Base-by-base conservation (phyloP, 2,113 vertebrate species). In the Halichoeres trimaculatus region DNA sequence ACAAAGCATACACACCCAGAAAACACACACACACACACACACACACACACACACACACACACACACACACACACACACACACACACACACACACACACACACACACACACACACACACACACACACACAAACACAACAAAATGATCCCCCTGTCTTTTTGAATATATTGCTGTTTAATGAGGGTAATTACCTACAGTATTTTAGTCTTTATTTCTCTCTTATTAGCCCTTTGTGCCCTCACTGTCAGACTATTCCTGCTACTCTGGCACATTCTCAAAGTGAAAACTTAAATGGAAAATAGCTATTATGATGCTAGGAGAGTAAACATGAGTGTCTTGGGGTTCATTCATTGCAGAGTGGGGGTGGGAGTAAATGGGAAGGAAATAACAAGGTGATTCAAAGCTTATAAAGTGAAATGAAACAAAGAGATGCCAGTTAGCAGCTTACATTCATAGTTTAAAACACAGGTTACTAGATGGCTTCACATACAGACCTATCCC, bases 161-260 rank as follows among this genome's bases (percentile, higher is more conserved):
- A 82, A 90, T 85, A 74, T 84, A 84, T 81, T 64, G 50, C 52
- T 76, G 40, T 78, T 85, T 90, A 86, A 90, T 85, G 78, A 84
- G 61, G 53, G 48, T 79, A 86, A 85, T 87, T 85, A 85, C 70
- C 54, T 50, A 59, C 67, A 61, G 23, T 48, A 59, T 81, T 67
- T 84, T 72, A 43, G 51, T 81, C 84, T 83, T 57, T 63, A 72
- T 86, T 80, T 69, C 68, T 70, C 74, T 78, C 68, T 50, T 64
- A 85, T 63, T 67, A 75, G 34, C 40, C 45, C 20, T 55, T 62
- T 74, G 59, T 43, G 70, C n/a, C 30, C 36, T 60, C 38, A 17
- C 54, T 17, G 16, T 59, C 19, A 56, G 54, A 55, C 67, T 30
- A 7, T 38, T 54, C 22, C 9, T 48, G 6, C 48, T 72, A 47